phyloP scores from a whole-genome alignment of 2,113 vertebrate species.

The Deroptyus accipitrinus region DNA sequence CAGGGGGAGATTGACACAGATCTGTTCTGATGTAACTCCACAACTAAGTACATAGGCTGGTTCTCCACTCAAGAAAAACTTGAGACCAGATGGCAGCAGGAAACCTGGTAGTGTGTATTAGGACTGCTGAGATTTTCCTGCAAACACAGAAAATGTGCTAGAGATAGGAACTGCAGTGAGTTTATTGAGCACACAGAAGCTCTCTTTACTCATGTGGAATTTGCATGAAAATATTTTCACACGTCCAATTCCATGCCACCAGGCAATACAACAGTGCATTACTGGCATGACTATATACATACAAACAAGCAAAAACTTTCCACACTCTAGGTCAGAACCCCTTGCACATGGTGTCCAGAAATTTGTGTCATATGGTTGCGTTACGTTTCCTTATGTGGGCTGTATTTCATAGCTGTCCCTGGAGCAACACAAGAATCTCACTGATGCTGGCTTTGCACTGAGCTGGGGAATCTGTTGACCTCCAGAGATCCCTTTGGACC shows the following conservation, averaged over 20 bases:
- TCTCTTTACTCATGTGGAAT: neutral
- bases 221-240: neutral
- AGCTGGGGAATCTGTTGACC: neutral
- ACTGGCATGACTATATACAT: neutral
- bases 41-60: neutral
- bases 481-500: neutral
- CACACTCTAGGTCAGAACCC: neutral
- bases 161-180: neutral
- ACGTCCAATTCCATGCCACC: neutral
- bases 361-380: neutral
- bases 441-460: neutral
- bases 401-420: neutral
- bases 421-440: neutral
- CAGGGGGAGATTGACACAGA: neutral
- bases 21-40: neutral
- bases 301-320: neutral
- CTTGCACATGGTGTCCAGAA: rapidly evolving
- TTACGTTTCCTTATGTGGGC: neutral
- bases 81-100: neutral
- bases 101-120: neutral
- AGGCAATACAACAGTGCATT: neutral
- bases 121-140: neutral
- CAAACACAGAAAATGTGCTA: neutral
- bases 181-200: neutral
- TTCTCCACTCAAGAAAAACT: neutral